These are phyloP conservation scores for Prionailurus bengalensis DNA, from an alignment of 2,113 vertebrate genomes.

Conservation along the genomic window DNA sequence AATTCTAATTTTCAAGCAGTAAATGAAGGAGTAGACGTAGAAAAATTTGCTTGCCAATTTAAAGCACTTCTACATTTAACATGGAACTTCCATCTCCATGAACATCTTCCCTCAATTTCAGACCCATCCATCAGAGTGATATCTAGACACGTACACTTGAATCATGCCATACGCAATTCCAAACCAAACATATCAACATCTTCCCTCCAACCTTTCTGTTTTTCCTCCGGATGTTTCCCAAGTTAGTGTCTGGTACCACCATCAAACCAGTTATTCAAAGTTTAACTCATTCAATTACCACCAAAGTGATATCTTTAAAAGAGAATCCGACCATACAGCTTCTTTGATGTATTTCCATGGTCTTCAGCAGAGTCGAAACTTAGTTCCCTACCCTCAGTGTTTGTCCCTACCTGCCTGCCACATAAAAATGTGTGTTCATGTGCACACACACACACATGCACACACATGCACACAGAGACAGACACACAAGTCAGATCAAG, in stretches of 20 bases:
- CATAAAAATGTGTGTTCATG: neutral
- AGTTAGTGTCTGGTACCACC: neutral
- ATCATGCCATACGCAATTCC: neutral
- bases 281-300: neutral
- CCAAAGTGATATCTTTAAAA: neutral
- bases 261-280: neutral
- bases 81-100: neutral
- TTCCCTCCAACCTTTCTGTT: neutral
- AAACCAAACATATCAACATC: neutral
- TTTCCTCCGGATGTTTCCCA: neutral
- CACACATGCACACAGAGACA: neutral
- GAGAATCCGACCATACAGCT: neutral
- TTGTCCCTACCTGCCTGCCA: neutral
- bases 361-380: neutral
- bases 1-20: neutral
- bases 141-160: neutral
- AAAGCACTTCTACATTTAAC: neutral
- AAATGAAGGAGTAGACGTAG: neutral
- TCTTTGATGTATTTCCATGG: neutral
- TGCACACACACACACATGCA: neutral
- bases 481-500: neutral
- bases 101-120: neutral
- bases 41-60: neutral
- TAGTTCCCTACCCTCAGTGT: neutral
- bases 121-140: neutral